These are phyloP conservation scores for Erithacus rubecula DNA, from an alignment of 2,797 vertebrate species.

Conservation along the genomic window DNA sequence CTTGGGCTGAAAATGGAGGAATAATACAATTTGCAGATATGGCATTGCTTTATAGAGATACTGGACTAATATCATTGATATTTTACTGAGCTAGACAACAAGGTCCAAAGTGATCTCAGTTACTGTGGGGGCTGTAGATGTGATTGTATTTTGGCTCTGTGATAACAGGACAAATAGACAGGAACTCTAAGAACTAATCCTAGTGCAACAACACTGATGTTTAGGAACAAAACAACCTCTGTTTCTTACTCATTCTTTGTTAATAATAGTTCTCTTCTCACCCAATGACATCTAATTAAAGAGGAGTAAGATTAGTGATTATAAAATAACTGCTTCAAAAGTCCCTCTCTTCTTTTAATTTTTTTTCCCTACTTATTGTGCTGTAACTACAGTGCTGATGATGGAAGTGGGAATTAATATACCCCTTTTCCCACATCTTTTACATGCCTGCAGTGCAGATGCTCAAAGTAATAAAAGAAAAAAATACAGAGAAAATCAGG, in stretches of 20 bases:
- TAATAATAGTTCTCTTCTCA: background rate
- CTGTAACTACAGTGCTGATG: background rate
- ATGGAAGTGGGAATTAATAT: background rate
- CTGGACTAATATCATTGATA: background rate
- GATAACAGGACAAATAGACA: background rate
- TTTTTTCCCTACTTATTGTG: background rate
- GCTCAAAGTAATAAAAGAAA: background rate
- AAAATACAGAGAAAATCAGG: background rate
- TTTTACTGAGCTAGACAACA: background rate
- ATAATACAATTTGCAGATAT: background rate
- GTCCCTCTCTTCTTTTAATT: fast-evolving
- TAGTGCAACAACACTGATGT: background rate
- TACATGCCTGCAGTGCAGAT: background rate
- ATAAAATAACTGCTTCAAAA: background rate
- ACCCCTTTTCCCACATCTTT: background rate
- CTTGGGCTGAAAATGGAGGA: background rate
- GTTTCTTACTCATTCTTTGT: background rate
- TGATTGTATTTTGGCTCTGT: background rate
- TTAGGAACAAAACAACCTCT: background rate
- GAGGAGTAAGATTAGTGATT: background rate
- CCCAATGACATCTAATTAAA: background rate
- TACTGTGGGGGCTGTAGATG: background rate
- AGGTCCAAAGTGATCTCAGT: background rate
- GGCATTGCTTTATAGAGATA: background rate
- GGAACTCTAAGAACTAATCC: background rate